phyloP scores from a whole-genome alignment of 2,113 vertebrate species.

The Vicugna pacos region DNA sequence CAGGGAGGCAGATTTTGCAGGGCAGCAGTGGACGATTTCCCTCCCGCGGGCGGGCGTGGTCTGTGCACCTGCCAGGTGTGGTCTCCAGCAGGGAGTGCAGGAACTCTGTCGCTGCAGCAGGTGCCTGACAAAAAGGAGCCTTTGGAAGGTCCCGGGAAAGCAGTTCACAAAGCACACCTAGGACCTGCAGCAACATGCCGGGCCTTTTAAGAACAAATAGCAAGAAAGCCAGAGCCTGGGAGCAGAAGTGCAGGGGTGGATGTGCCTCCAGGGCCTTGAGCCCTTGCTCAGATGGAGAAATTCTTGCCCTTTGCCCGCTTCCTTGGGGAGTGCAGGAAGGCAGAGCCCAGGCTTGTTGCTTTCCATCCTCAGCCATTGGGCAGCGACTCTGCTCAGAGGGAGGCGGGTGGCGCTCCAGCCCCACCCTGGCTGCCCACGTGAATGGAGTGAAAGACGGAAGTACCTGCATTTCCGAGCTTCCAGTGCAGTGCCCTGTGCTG shows the following conservation, averaged over 20 bases:
- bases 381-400: neutral
- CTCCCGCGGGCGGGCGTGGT: neutral
- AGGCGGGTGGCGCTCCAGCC: conserved; percentile 47
- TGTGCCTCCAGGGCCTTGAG: neutral
- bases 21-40: neutral
- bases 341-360: neutral
- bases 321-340: neutral
- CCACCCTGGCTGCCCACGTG: conserved; percentile 71
- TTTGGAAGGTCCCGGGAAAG: neutral
- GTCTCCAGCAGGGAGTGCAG: neutral
- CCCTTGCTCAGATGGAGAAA: neutral
- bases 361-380: conserved; percentile 19
- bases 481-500: conserved; percentile 79
- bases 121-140: neutral
- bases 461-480: conserved; percentile 78
- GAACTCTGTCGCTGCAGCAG: neutral
- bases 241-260: rapidly evolving
- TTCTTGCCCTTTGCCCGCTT: neutral
- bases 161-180: neutral
- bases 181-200: neutral
- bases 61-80: neutral
- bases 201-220: neutral
- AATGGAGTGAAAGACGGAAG: conserved; percentile 74
- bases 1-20: neutral
- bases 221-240: neutral